Base-by-base conservation (phyloP, 2,113 vertebrate species). In the Epinephelus fuscoguttatus region DNA sequence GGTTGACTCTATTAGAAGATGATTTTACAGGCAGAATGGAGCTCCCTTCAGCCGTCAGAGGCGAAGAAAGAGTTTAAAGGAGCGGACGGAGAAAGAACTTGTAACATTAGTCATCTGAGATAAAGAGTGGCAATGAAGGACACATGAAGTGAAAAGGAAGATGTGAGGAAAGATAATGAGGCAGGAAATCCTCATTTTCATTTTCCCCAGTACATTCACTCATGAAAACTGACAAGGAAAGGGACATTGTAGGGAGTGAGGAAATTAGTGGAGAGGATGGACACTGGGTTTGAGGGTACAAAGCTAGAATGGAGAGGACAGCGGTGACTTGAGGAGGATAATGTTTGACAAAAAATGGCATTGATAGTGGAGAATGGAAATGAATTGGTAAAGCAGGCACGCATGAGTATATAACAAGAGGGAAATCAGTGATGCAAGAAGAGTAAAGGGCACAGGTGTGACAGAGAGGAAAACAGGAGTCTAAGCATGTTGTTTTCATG, bases 11-110 rank as follows among this genome's bases (percentile, higher is more conserved):
- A 67, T 64, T 40, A 64, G 14, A 67, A 37, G 57, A 88, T 45
- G 6, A 85, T 57, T 80, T 61, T 66, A 49, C 67, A 37, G 69
- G 60, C 70, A 47, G 62, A 80, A 53, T 45, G 40, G 55, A 78
- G 49, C 47, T 70, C 75, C 75, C 61, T 75, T 59, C 56, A 59
- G 23, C 47, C 6, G 1, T 73, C 61, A 49, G 50, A 77, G 25
- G 23, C 18, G 33, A 61, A 60, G 21, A 56, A 4, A 62, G 40
- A 72, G 23, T 45, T 60, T n/a, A 56, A 73, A 80, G 12, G 30
- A 50, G 17, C 2, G 19, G 64, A 60, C 4, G 13, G 33, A 40
- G 19, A 23, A 21, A 62, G 4, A 68, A 30, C 25, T 25, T 25
- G 42, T 53, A 37, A 70, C 21, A 19, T 80, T 68, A 23, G 47